These are phyloP conservation scores for Betta splendens DNA, from an alignment of 2,797 vertebrate genomes.

Conservation along the genomic window DNA sequence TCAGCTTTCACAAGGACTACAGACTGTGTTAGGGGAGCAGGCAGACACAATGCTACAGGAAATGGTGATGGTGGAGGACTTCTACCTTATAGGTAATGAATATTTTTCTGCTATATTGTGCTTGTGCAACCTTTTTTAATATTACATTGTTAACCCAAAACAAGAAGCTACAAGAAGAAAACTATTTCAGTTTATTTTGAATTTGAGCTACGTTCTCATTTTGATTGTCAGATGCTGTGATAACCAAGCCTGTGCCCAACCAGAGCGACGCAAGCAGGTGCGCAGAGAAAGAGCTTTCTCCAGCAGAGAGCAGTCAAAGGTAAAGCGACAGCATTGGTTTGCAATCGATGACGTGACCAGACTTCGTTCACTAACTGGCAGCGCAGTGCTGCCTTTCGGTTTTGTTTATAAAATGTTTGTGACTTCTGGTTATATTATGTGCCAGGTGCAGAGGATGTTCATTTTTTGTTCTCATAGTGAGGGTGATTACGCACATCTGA, in stretches of 20 bases:
- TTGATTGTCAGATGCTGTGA: constrained; percentile 59
- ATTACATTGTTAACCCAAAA: too few relatives aligned
- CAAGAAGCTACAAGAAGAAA: not conserved
- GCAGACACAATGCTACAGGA: constrained; percentile 33
- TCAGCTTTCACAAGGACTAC: constrained; percentile 29
- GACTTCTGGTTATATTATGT: not conserved
- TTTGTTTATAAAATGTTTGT: not conserved
- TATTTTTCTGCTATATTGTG: not conserved
- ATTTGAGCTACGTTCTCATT: constrained; percentile 2
- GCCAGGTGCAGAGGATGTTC: constrained; percentile 15
- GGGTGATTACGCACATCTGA: not conserved
- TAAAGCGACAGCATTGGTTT: constrained; percentile 20
- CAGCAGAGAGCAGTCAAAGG: constrained; percentile 63
- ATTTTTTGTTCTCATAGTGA: not conserved
- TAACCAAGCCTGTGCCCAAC: constrained; percentile 49
- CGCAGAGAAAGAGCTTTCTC: constrained; percentile 8
- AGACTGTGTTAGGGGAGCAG: not conserved
- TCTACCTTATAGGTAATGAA: constrained; percentile 60
- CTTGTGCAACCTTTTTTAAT: not conserved
- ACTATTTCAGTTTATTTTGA: not conserved
- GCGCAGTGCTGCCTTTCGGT: not conserved
- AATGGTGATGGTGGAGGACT: constrained; percentile 54
- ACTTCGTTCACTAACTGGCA: not conserved
- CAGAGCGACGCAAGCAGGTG: constrained; percentile 8
- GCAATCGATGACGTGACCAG: not conserved